Percentiles rank a stretch among this genome's conserved stretches.
Conservation (phyloP, 1,140 invertebrate species). For the Anagrus nilaparvatae region DNA sequence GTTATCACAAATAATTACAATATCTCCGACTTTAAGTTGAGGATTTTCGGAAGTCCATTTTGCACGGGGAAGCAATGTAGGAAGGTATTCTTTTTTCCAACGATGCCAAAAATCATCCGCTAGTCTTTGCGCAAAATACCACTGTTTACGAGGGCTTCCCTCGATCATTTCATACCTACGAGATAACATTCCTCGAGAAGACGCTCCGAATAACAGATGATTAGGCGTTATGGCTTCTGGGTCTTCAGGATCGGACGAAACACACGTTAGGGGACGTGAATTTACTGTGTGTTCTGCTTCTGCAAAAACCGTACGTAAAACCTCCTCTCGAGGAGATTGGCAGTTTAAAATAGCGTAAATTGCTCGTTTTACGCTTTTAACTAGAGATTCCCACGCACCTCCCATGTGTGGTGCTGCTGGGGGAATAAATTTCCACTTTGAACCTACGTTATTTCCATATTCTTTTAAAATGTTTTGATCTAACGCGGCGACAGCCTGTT, state of each 20-base stretch:
- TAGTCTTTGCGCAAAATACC: too few species aligned
- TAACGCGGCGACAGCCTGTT: constrained; percentile 11
- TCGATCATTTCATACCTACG: too few species aligned
- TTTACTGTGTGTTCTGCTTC: constrained; percentile 25
- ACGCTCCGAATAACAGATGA: constrained; percentile 19
- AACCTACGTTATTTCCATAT: not conserved
- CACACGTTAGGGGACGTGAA: constrained; percentile 24
- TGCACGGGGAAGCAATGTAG: too few species aligned
- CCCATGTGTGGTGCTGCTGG: constrained; percentile 3
- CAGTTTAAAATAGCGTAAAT: not conserved
- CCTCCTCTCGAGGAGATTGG: constrained; percentile 17
- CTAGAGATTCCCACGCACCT: not conserved
- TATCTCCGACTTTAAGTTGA: too few species aligned
- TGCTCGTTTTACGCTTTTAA: not conserved
- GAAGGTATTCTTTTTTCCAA: too few species aligned
- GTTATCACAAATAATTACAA: too few species aligned
- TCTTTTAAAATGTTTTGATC: constrained; percentile 8
- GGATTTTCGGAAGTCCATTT: too few species aligned
- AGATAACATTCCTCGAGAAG: too few species aligned
- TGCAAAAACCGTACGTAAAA: constrained; percentile 18
- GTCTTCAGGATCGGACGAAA: constrained; percentile 18
- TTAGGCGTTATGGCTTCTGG: constrained; percentile 25
- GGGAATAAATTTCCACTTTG: not conserved
- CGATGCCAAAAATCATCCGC: too few species aligned
- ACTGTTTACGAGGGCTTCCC: too few species aligned